Percentiles rank a stretch among this genome's conserved stretches.
phyloP scores from a whole-genome alignment of 1,140 invertebrate species.

The Drosophila yakuba region DNA sequence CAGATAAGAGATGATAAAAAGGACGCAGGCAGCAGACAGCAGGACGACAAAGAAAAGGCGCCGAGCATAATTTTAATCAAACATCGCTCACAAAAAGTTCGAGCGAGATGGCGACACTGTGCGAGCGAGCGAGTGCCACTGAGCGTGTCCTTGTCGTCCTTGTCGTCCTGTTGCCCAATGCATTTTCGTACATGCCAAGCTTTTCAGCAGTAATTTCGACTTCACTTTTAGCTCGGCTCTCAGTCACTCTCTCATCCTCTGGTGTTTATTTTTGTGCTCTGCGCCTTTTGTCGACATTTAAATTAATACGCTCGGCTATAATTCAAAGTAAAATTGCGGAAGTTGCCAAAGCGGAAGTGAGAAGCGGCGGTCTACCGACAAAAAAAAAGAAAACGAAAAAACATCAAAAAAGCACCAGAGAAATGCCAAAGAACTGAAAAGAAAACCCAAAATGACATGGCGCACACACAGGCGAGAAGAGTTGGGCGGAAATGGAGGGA shows the following conservation, averaged over 20 bases:
- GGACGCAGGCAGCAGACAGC: not conserved
- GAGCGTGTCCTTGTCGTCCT: conserved; percentile 3
- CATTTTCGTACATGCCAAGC: conserved; percentile 28
- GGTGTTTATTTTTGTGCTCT: conserved; percentile 73
- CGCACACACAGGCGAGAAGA: conserved; percentile 30
- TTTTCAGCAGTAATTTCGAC: conserved; percentile 36
- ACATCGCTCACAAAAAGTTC: conserved; percentile 62
- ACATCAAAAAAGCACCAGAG: conserved; percentile 14
- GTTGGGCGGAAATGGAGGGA: conserved; percentile 9
- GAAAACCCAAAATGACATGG: conserved; percentile 52
- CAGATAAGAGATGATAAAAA: conserved; percentile 22
- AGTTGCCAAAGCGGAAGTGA: conserved; percentile 83
- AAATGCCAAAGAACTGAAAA: conserved; percentile 45
- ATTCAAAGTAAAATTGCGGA: conserved; percentile 84
- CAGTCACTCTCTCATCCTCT: not conserved
- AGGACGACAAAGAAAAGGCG: conserved; percentile 7
- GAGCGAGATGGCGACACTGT: not conserved
- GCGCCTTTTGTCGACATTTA: conserved; percentile 80
- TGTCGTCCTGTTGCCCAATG: conserved; percentile 15
- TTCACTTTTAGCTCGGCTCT: conserved; percentile 42
- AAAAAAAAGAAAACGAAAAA: conserved; percentile 10
- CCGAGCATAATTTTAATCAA: conserved; percentile 79
- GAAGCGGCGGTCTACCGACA: conserved; percentile 66
- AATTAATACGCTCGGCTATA: conserved; percentile 83
- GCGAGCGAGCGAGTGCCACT: conserved; percentile 8